Percentiles rank a stretch among this genome's conserved stretches.
phyloP scores from a whole-genome alignment of 2,888 invertebrate genomes.

The Nephrocerus scutellatus region DNA sequence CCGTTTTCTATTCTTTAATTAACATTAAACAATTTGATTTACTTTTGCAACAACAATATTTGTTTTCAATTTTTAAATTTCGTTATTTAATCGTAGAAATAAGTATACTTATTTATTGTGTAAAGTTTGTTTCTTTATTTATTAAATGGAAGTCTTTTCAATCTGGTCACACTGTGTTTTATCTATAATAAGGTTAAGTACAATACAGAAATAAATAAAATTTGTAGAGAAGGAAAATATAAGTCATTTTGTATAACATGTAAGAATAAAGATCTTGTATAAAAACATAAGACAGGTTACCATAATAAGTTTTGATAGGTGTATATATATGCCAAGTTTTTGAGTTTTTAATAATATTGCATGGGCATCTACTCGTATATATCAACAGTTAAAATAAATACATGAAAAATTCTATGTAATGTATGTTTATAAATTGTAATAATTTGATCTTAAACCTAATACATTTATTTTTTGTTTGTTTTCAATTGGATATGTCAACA shows the following conservation, averaged over 20 bases:
- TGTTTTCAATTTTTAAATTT: too few species aligned
- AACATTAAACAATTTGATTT: too few species aligned
- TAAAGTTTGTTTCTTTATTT: too few species aligned
- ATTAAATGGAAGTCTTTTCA: slow-evolving; percentile 21
- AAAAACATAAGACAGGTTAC: not conserved
- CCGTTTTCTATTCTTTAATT: too few species aligned
- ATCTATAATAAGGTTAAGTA: slow-evolving; percentile 11
- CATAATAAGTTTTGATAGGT: slow-evolving; percentile 11
- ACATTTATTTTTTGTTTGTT: not conserved
- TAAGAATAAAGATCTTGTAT: not conserved
- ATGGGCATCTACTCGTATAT: not conserved
- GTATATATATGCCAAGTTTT: too few species aligned
- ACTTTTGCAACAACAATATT: too few species aligned
- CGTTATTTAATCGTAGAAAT: too few species aligned
- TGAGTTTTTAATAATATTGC: too few species aligned
- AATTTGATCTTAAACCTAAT: too few species aligned
- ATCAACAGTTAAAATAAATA: too few species aligned
- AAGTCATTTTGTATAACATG: slow-evolving; percentile 1
- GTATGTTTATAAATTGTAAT: not conserved
- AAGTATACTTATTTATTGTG: too few species aligned
- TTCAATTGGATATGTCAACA: not conserved
- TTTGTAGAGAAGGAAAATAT: not conserved
- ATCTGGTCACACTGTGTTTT: slow-evolving; percentile 21
- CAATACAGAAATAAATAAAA: slow-evolving; percentile 8
- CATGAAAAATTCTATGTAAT: too few species aligned